Evolutionary conservation across 2,888 invertebrate genomes (phyloP).

Genomic region (Seira musarum): DNA sequence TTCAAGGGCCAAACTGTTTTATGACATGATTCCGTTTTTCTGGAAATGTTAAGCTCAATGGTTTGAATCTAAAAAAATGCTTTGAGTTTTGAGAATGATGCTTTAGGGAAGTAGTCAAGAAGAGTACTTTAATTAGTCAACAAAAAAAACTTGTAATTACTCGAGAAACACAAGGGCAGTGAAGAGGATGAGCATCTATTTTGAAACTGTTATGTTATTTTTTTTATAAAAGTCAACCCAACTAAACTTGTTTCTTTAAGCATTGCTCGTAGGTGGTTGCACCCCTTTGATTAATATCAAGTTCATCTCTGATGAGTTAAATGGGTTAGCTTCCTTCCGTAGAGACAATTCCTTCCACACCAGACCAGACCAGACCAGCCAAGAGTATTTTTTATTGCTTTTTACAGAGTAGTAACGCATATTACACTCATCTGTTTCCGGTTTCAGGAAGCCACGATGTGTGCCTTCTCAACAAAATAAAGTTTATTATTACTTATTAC

Average conservation of each 20-base stretch:
- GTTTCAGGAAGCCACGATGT: too few species aligned
- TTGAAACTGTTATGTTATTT: too few species aligned
- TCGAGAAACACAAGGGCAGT: background rate
- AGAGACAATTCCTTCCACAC: background rate
- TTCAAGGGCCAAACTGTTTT: background rate
- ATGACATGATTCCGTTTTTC: background rate
- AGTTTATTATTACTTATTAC: too few species aligned
- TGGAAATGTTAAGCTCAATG: background rate
- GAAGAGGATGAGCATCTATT: too few species aligned
- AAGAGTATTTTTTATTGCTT: background rate
- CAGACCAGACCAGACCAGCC: background rate
- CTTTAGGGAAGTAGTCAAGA: background rate
- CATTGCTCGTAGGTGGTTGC: too few species aligned
- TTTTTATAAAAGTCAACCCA: too few species aligned
- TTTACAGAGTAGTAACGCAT: background rate
- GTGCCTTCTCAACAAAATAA: too few species aligned
- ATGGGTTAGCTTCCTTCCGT: background rate
- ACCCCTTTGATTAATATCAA: conserved; percentile 6
- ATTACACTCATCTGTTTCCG: too few species aligned
- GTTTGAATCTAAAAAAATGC: background rate
- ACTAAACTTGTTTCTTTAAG: too few species aligned
- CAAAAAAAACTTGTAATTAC: background rate
- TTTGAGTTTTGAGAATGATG: background rate
- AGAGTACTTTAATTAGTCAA: background rate
- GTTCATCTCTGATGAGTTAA: background rate